A percentile compares a stretch with the other conserved stretches of the same genome.
Evolutionary conservation across 2,888 invertebrate genomes (phyloP).

Genomic region (Hemicrepidius hirtus): DNA sequence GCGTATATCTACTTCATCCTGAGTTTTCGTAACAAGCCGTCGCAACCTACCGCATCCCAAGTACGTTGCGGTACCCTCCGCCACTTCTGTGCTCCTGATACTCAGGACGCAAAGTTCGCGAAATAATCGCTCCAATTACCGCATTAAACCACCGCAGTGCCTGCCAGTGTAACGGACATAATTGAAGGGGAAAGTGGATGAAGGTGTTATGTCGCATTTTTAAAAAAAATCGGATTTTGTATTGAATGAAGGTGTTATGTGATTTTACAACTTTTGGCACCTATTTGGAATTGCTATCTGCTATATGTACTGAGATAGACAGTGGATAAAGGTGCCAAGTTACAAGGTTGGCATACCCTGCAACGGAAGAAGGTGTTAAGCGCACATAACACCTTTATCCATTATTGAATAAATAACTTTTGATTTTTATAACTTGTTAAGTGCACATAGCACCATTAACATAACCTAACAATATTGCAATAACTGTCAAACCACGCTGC

Average conservation of each 20-base stretch:
- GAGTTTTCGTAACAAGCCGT: no score
- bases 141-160: no score
- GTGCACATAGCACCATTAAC: neutral
- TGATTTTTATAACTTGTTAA: neutral
- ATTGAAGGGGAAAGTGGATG: conserved; percentile 2
- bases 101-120: no score
- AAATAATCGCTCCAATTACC: no score
- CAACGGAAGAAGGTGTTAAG: neutral
- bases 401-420: no score
- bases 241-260: conserved; percentile 1
- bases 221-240: neutral
- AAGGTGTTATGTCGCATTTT: neutral
- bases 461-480: neutral
- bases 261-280: neutral
- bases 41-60: no score
- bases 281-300: neutral
- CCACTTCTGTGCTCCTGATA: no score
- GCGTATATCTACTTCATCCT: no score
- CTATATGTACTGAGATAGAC: neutral
- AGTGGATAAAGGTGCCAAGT: neutral
- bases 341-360: neutral
- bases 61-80: no score
- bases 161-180: no score
- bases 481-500: no score
- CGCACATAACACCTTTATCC: neutral